Evolutionary conservation across 2,888 invertebrate species (phyloP), one percentile per base, ranked within the genome.

Genomic region (Gisinianus flammeolus): DNA sequence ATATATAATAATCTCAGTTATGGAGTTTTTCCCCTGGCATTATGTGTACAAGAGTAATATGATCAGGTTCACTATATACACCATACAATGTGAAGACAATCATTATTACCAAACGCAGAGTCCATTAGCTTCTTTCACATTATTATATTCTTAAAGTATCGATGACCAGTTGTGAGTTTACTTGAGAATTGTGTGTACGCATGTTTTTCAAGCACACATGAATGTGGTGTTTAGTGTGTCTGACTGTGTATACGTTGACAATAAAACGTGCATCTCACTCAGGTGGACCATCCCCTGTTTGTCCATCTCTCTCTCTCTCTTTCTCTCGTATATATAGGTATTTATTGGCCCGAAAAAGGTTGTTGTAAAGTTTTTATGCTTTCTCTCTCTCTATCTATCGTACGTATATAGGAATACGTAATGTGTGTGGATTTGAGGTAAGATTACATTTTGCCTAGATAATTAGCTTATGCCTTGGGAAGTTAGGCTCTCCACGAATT

Each of bases 21-120:
- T n/a, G n/a, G n/a, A n/a, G n/a, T n/a, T n/a, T n/a, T n/a, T n/a
- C n/a, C n/a, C n/a, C n/a, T n/a, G n/a, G n/a, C n/a, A n/a, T n/a
- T n/a, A n/a, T n/a, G n/a, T n/a, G n/a, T n/a, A n/a, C n/a, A 68
- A 35, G 68, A 68, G 68, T 35, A 68, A 68, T 24, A 1, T n/a
- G 68, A 68, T 68, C 68, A 22, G 68, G 35, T 68, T 33, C 12
- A 35, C 35, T 68, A 24, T 28, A 64, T 28, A 22, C 52, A 44
- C 52, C 19, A 56, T 56, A 56, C n/a, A n/a, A n/a, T n/a, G n/a
- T 44, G 16, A 44, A 44, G 44, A 26, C 62, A 12, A n/a, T 62
- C 62, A 62, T 62, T 62, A 62, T 62, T n/a, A 62, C 24, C 26
- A n/a, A 62, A 62, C 26, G 12, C 12, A 62, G 24, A 62, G 62